Conservation (phyloP, 2,888 invertebrate species). For the Acrobasis repandana region DNA sequence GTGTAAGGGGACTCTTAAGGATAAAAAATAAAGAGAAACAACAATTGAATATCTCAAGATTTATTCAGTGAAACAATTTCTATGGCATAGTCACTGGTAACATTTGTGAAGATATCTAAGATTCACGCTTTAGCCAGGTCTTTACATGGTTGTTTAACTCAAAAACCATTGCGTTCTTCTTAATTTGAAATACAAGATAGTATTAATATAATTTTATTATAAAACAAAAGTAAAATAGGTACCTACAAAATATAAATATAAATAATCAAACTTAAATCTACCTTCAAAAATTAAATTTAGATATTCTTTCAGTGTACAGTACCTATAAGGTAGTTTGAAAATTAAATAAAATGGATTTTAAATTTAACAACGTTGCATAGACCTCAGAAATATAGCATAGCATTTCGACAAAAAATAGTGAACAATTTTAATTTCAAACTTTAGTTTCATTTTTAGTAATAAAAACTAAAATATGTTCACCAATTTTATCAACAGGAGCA, state of each 20-base stretch:
- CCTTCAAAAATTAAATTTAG: too few relatives aligned
- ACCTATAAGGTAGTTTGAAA: too few relatives aligned
- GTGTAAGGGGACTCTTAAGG: too few relatives aligned
- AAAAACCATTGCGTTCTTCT: too few relatives aligned
- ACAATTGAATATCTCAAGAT: constrained; percentile 50
- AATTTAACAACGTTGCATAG: not conserved
- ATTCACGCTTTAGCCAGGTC: constrained; percentile 55
- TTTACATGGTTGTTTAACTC: constrained; percentile 19
- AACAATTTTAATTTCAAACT: not conserved
- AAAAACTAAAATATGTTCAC: not conserved
- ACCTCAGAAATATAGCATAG: constrained; percentile 5
- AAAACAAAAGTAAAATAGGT: too few relatives aligned
- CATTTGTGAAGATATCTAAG: constrained; percentile 55
- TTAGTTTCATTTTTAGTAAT: too few relatives aligned
- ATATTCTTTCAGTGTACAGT: too few relatives aligned
- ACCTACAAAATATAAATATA: too few relatives aligned
- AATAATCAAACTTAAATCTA: too few relatives aligned
- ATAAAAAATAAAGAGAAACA: constrained; percentile 34
- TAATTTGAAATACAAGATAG: too few relatives aligned
- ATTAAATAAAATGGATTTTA: not conserved
- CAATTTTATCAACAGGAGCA: not conserved
- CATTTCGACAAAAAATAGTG: constrained; percentile 1
- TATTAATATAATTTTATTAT: too few relatives aligned
- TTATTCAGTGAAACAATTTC: constrained; percentile 78
- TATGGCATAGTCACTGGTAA: constrained; percentile 82